Evolutionary conservation across 2,888 invertebrate genomes (phyloP), one percentile per base, ranked within the genome.

Genomic region (Neoitamus cyanurus): DNA sequence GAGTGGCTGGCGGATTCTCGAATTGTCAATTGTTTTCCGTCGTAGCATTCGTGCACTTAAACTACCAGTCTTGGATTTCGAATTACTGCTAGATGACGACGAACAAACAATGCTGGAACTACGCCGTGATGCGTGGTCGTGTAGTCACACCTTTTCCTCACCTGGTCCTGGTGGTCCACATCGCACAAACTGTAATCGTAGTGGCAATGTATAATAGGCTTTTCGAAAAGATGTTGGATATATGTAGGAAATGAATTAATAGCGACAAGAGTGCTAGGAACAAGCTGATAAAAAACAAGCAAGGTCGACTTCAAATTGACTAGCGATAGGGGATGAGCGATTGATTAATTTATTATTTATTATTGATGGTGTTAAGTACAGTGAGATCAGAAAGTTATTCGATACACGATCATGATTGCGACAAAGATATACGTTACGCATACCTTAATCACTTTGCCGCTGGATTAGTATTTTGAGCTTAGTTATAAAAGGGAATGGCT

Each of bases 91-190:
- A 30, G 48, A 25, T 20, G 46, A 28, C 20, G 83, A 46, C 20
- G 83, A 83, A 48, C 83, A 73, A 13, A 83, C 30, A 15, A 83
- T 89, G 85, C 90, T 89, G 85, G 90, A 90, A 84, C 90, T 89
- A 84, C 90, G 90, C 83, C 91, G 88, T 86, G 88, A 72, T 87
- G 90, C 88, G 88, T 89, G 84, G 70, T 93, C 93, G 88, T 93
- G 93, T 92, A 95, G 95, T 96, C 96, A 96, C 93, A 96, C 96
- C 92, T 95, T 96, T 90, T 96, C 96, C 92, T 96, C 96, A 88
- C 94, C 95, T 88, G 94, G 93, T 89, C 93, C 88, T 93, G 94
- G 90, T 92, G 94, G 91, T 93, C 94, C 90, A 92, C 94, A 95
- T 89, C 96, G 94, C 90, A 96, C 95, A 92, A 96, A 96, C 96